Evolutionary conservation across 2,888 invertebrate species (phyloP).

Genomic region (Harmothoe impar): DNA sequence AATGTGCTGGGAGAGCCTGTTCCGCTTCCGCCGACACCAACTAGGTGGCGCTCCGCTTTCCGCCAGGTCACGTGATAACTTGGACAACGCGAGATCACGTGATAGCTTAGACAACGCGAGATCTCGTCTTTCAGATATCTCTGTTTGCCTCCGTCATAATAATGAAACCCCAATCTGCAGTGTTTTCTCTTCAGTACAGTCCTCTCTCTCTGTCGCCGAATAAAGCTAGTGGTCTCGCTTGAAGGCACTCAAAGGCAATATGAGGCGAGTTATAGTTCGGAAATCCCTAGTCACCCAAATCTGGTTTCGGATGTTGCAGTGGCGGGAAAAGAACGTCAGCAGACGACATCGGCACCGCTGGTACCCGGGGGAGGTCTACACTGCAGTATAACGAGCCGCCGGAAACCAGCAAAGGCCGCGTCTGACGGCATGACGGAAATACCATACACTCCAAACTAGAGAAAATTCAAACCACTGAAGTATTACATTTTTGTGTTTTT

Average conservation of each 20-base stretch:
- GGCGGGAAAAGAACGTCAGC: not conserved
- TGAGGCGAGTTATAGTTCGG: not conserved
- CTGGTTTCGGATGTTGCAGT: not conserved
- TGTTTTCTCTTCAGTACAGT: no score
- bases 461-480: no score
- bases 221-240: not conserved
- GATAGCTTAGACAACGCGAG: constrained; percentile 18
- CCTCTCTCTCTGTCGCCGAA: no score
- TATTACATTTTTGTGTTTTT: no score
- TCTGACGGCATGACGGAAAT: no score
- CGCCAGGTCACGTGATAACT: constrained; percentile 35
- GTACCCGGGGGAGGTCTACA: not conserved
- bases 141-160: not conserved
- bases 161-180: no score
- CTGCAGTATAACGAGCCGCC: no score
- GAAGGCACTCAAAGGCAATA: not conserved
- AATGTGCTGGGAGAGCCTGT: no score
- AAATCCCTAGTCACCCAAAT: not conserved
- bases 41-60: constrained; percentile 26
- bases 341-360: not conserved
- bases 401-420: no score
- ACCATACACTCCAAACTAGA: no score
- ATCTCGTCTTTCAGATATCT: not conserved
- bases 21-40: constrained; percentile 20
- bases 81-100: constrained; percentile 43